Conservation (phyloP, 2,113 vertebrate genomes). For the Chionodraco myersi region DNA sequence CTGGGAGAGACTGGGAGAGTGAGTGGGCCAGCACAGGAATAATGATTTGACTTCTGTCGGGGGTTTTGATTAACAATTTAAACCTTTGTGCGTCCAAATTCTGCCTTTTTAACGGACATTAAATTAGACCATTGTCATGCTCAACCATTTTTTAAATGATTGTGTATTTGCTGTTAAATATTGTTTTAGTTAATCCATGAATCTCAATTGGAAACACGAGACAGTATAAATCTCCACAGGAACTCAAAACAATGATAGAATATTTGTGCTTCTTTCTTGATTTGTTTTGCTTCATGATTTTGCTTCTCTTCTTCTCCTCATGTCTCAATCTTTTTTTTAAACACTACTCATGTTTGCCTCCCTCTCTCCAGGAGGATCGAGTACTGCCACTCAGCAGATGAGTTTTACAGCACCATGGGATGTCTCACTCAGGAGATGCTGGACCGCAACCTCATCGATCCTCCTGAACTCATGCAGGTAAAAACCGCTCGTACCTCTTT, state of each 20-base stretch:
- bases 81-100: too few species aligned
- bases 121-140: background rate
- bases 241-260: background rate
- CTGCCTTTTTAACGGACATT: background rate
- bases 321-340: background rate
- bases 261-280: too few species aligned
- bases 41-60: background rate
- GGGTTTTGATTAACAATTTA: background rate
- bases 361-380: conserved; percentile 88
- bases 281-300: too few species aligned
- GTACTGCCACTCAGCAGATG: conserved; percentile 94
- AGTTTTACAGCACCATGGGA: conserved; percentile 98
- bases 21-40: conserved; percentile 73
- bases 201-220: background rate
- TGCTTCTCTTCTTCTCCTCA: background rate
- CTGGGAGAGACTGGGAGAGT: conserved; percentile 97
- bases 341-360: background rate
- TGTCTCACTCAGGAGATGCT: conserved; percentile 97
- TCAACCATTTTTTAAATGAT: background rate
- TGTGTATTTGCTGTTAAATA: background rate
- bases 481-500: too few species aligned
- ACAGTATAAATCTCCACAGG: background rate
- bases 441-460: conserved; percentile 91
- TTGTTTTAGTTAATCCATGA: background rate
- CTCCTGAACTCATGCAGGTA: conserved; percentile 96